Conservation (phyloP, 2,888 invertebrate species). For the Caenorhabditis afra region DNA sequence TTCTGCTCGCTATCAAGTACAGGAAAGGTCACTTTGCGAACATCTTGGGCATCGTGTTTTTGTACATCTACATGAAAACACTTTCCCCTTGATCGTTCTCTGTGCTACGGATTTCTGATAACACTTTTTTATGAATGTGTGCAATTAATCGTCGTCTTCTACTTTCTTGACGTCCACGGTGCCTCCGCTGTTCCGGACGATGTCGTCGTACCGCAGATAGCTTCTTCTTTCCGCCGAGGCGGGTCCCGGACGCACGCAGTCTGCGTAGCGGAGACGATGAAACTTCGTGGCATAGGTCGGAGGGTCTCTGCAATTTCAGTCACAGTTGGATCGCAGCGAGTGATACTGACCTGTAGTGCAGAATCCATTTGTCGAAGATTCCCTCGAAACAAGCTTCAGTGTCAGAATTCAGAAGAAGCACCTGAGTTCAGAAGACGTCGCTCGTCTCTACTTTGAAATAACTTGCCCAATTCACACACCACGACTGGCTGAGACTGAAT, state of each 20-base stretch:
- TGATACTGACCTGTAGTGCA: constrained; percentile 72
- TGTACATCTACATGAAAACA: constrained; percentile 4
- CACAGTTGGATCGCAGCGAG: no score
- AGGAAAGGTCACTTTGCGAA: neutral
- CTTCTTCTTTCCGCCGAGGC: constrained; percentile 54
- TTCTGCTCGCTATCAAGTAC: constrained; percentile 24
- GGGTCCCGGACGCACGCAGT: constrained; percentile 68
- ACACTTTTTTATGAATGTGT: constrained; percentile 8
- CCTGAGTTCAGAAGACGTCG: constrained; percentile 53
- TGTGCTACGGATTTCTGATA: neutral
- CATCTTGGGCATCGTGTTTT: neutral
- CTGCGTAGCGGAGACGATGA: constrained; percentile 64
- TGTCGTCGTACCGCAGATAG: constrained; percentile 64
- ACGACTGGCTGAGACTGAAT: constrained; percentile 67
- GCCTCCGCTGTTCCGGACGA: constrained; percentile 46
- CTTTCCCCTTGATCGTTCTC: neutral
- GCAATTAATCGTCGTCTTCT: constrained; percentile 30
- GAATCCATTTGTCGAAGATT: constrained; percentile 72
- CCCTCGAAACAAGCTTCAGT: constrained; percentile 71
- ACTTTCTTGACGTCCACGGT: constrained; percentile 24
- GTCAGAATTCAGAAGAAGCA: constrained; percentile 63
- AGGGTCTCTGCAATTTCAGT: constrained; percentile 67
- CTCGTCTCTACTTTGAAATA: constrained; percentile 17
- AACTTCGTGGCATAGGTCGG: constrained; percentile 72
- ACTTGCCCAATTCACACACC: constrained; percentile 73